Conservation (phyloP, 2,113 vertebrate species). For the Myrmophylax atrothorax region DNA sequence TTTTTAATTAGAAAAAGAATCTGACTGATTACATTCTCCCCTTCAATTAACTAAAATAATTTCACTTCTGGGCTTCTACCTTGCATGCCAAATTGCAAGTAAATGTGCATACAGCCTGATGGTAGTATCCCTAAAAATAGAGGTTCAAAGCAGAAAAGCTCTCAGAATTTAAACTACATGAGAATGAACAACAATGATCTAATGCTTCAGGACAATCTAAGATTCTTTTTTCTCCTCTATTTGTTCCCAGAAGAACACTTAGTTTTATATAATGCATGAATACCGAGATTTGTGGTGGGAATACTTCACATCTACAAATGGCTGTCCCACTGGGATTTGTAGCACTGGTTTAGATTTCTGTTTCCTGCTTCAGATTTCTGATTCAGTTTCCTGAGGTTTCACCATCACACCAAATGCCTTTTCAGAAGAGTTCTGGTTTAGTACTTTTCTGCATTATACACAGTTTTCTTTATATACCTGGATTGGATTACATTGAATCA, state of each 20-base stretch:
- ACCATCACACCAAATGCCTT: slow-evolving; percentile 51
- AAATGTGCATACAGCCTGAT: background rate
- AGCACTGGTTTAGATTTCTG: slow-evolving; percentile 69
- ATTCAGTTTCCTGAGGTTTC: slow-evolving; percentile 72
- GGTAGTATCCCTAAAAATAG: slow-evolving; percentile 16
- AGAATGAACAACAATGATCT: background rate
- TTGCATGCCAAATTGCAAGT: slow-evolving; percentile 32
- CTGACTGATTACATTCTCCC: slow-evolving; percentile 65
- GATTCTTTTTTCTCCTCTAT: slow-evolving; percentile 2
- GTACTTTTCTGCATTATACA: slow-evolving; percentile 59
- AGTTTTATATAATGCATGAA: slow-evolving; percentile 29
- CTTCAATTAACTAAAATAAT: slow-evolving; percentile 69
- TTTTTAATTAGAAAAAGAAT: slow-evolving; percentile 64
- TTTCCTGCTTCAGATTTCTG: slow-evolving; percentile 74
- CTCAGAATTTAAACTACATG: background rate
- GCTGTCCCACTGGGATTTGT: slow-evolving; percentile 55
- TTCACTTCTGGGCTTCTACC: slow-evolving; percentile 62
- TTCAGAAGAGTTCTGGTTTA: slow-evolving; percentile 70
- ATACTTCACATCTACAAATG: slow-evolving; percentile 37
- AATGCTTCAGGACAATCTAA: slow-evolving; percentile 26
- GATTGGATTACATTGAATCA: slow-evolving; percentile 62
- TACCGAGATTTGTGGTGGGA: slow-evolving; percentile 53
- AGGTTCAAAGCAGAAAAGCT: background rate
- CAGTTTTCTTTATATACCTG: slow-evolving; percentile 40
- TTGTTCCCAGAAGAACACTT: slow-evolving; percentile 54